These are phyloP conservation scores for Teleogryllus oceanicus DNA, from an alignment of 2,888 invertebrate genomes.

Conservation along the genomic window DNA sequence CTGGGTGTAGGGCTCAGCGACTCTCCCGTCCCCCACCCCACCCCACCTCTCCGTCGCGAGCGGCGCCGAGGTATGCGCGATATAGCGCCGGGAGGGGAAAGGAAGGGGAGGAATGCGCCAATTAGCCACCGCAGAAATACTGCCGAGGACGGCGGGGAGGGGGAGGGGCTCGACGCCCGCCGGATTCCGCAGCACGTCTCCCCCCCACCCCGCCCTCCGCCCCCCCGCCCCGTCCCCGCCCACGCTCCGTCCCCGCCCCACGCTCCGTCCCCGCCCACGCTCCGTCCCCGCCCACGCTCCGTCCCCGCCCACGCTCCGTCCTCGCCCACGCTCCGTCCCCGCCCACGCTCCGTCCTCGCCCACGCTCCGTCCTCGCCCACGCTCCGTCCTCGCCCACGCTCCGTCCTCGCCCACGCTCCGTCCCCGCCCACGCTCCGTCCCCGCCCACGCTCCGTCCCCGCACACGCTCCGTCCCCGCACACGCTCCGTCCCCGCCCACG, in stretches of 20 bases:
- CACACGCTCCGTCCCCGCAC: too few species aligned
- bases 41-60: neutral
- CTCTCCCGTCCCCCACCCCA: neutral
- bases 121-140: slow-evolving; percentile 7
- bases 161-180: neutral
- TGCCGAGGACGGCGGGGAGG: neutral
- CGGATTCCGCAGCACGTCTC: neutral
- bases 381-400: too few species aligned
- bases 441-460: too few species aligned
- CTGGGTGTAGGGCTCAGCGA: too few species aligned
- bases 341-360: too few species aligned
- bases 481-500: too few species aligned
- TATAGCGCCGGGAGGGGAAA: neutral
- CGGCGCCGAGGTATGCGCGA: neutral
- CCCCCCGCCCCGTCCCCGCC: neutral
- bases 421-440: too few species aligned
- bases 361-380: too few species aligned
- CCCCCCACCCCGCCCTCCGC: neutral
- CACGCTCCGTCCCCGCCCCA: neutral
- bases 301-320: too few species aligned
- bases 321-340: neutral
- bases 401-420: too few species aligned
- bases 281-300: neutral
- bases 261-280: too few species aligned
- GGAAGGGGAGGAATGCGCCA: neutral